Evolutionary conservation across 2,888 invertebrate genomes (phyloP).

Genomic region (Ceratothoa steindachneri): DNA sequence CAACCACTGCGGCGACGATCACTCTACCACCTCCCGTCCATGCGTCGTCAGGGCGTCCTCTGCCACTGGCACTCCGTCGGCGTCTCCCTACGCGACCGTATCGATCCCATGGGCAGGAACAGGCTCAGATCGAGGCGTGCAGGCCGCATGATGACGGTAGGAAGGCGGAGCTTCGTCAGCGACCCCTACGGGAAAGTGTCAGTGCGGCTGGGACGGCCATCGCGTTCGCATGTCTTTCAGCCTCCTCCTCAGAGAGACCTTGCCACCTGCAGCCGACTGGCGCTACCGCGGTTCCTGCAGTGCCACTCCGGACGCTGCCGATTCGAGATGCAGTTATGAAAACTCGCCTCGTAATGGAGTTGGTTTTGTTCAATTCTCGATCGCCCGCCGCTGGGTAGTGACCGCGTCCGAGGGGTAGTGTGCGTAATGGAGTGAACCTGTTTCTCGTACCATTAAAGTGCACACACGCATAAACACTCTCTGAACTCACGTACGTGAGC

Average conservation of each 20-base stretch:
- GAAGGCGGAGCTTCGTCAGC: slow-evolving; percentile 13
- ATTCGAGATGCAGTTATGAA: background rate
- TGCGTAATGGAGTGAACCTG: too few relatives aligned
- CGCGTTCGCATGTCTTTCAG: background rate
- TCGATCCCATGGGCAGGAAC: slow-evolving; percentile 15
- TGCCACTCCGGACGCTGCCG: background rate
- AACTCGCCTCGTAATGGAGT: too few relatives aligned
- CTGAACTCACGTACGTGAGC: too few relatives aligned
- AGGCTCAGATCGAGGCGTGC: slow-evolving; percentile 15
- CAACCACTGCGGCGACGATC: background rate
- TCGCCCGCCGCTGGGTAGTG: too few relatives aligned
- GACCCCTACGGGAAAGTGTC: slow-evolving; percentile 7
- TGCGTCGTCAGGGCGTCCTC: slow-evolving; percentile 10
- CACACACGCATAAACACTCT: too few relatives aligned
- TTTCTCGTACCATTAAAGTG: too few relatives aligned
- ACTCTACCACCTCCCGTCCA: slow-evolving; percentile 1
- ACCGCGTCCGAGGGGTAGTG: too few relatives aligned
- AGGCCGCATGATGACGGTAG: slow-evolving; percentile 10
- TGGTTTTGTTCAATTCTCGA: too few relatives aligned
- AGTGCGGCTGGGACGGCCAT: slow-evolving; percentile 9
- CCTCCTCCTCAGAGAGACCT: background rate
- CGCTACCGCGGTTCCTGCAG: background rate
- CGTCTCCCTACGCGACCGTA: slow-evolving; percentile 6
- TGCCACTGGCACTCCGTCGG: slow-evolving; percentile 6
- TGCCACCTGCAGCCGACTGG: slow-evolving; percentile 2